phyloP scores from a whole-genome alignment of 2,113 vertebrate genomes.

The Sphyrna mokarran region DNA sequence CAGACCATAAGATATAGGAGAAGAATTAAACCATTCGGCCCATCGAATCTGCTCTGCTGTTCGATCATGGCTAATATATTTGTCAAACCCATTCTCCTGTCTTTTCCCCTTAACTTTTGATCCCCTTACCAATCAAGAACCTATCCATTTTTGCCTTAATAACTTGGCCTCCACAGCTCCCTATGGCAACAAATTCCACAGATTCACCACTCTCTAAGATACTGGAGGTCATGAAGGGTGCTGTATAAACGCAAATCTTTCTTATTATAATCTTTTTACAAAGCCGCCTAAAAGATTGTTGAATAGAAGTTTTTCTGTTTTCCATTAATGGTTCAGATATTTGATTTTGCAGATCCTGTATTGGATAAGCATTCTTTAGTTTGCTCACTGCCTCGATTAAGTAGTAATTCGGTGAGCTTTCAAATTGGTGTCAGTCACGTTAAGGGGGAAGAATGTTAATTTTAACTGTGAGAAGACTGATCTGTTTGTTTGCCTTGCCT shows the following conservation, averaged over 20 bases:
- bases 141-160: too few species aligned
- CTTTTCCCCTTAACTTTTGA: too few species aligned
- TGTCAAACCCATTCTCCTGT: too few species aligned
- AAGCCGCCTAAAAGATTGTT: not conserved
- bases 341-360: slow-evolving; percentile 42
- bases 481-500: not conserved
- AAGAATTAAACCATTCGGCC: too few species aligned
- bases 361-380: slow-evolving; percentile 43
- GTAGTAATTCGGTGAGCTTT: slow-evolving; percentile 41
- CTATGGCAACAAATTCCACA: too few species aligned
- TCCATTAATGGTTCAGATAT: slow-evolving; percentile 46
- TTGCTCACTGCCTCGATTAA: slow-evolving; percentile 43
- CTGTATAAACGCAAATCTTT: not conserved
- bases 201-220: too few species aligned
- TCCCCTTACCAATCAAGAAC: too few species aligned
- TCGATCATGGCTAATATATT: too few species aligned
- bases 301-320: not conserved
- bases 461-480: slow-evolving; percentile 33
- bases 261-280: not conserved
- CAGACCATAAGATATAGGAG: too few species aligned
- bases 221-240: not conserved
- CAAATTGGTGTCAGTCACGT: not conserved
- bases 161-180: too few species aligned
- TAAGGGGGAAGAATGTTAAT: not conserved
- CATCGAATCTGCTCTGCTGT: too few species aligned